Evolutionary conservation across 2,797 vertebrate species (phyloP).

Genomic region (Lagodon rhomboides): DNA sequence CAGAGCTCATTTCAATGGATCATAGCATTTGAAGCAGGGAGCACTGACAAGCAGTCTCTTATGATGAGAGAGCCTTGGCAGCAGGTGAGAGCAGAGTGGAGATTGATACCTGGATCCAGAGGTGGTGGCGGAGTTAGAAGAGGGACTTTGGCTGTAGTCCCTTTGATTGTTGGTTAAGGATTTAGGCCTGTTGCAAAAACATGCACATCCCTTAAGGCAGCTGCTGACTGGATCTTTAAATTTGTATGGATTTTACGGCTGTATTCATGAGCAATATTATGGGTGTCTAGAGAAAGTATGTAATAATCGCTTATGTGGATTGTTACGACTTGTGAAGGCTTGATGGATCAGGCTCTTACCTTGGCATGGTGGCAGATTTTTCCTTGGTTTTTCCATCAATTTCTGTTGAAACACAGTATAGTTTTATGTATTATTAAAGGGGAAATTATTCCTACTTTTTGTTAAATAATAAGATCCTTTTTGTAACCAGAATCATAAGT

Average conservation of each 20-base stretch:
- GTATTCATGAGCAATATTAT: not conserved
- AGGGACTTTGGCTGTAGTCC: constrained; percentile 38
- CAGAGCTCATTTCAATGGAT: not conserved
- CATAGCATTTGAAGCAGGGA: not conserved
- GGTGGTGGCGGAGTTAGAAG: constrained; percentile 13
- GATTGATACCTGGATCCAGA: constrained; percentile 68
- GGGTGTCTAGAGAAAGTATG: not conserved
- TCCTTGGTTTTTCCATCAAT: constrained; percentile 85
- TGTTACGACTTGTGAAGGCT: not conserved
- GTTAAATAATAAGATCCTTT: no score
- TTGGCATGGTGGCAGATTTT: constrained; percentile 85
- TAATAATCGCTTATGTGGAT: not conserved
- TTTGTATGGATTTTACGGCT: not conserved
- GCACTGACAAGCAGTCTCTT: not conserved
- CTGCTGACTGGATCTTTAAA: constrained; percentile 1
- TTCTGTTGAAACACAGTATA: constrained; percentile 74
- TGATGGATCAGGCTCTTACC: constrained; percentile 74
- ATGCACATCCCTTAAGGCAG: constrained; percentile 13
- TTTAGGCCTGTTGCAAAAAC: constrained; percentile 72
- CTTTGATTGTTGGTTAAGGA: constrained; percentile 47
- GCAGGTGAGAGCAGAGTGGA: not conserved
- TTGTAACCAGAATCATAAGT: no score
- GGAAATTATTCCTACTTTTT: no score
- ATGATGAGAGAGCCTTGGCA: not conserved
- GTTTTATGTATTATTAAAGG: not conserved